Percentiles rank a stretch among this genome's conserved stretches.
phyloP scores from a whole-genome alignment of 2,888 invertebrate genomes.

The Xanthorhoe spadicearia region DNA sequence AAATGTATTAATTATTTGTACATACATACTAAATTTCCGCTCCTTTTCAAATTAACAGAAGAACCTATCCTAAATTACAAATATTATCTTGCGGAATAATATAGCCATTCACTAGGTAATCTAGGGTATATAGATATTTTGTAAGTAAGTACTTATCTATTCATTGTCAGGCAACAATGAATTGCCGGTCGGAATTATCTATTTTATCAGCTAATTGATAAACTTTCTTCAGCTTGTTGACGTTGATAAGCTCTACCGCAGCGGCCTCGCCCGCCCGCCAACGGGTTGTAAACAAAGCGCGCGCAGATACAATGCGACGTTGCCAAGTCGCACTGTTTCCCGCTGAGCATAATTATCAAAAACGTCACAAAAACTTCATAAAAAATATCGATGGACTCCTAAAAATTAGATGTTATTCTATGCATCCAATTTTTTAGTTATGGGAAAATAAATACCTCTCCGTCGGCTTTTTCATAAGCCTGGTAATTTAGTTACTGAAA shows the following conservation, averaged over 20 bases:
- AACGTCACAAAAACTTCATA: not conserved
- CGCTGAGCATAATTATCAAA: slow-evolving; percentile 22
- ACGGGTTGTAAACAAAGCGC: slow-evolving; percentile 74
- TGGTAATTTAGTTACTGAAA: not conserved
- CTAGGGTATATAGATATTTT: not conserved
- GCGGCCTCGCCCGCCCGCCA: slow-evolving; percentile 58
- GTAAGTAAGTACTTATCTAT: no score
- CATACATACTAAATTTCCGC: no score
- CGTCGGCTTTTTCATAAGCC: not conserved
- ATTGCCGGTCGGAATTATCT: not conserved
- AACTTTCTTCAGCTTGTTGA: slow-evolving; percentile 33
- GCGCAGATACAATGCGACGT: slow-evolving; percentile 66
- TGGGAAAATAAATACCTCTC: not conserved
- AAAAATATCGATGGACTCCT: not conserved
- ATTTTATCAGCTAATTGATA: slow-evolving; percentile 20
- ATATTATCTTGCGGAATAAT: not conserved
- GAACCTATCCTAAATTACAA: not conserved
- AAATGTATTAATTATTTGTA: no score
- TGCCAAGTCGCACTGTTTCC: slow-evolving; percentile 59
- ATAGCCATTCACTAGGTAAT: not conserved
- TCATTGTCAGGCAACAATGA: not conserved
- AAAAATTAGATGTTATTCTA: no score
- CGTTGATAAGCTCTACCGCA: slow-evolving; percentile 54
- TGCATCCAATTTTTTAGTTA: not conserved
- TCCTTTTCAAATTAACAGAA: not conserved